Evolutionary conservation across 2,113 vertebrate genomes (phyloP).

Genomic region (Zingel zingel): DNA sequence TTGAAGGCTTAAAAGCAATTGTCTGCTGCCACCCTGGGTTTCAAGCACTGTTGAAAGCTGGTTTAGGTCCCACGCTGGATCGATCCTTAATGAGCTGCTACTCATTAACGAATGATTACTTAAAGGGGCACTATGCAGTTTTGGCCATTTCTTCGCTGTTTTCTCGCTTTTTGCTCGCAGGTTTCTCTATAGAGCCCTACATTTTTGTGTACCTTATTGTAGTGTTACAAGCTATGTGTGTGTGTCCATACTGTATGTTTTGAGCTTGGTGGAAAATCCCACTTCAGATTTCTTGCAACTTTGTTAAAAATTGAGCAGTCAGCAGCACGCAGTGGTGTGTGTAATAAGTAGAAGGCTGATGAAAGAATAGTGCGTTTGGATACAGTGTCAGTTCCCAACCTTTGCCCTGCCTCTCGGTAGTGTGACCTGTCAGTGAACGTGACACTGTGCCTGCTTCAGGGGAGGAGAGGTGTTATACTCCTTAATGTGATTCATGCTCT

Average conservation of each 20-base stretch:
- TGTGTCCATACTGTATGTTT: neutral
- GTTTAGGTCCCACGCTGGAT: no score
- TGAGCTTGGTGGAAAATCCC: neutral
- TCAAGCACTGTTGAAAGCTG: no score
- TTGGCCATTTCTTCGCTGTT: no score
- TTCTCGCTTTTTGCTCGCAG: no score
- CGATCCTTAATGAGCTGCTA: no score
- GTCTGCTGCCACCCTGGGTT: no score
- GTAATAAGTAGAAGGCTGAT: neutral
- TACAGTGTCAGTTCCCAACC: neutral
- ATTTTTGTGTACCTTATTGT: no score
- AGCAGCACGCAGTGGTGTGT: neutral
- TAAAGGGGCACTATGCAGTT: no score
- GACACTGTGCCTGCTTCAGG: constrained; percentile 35
- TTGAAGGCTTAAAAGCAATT: no score
- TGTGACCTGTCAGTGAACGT: constrained; percentile 46
- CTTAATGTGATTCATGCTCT: constrained; percentile 27
- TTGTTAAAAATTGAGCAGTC: neutral
- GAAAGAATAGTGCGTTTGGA: neutral
- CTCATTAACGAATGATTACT: no score
- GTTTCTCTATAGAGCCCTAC: no score
- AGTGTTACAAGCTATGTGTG: no score
- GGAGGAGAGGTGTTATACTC: constrained; percentile 31
- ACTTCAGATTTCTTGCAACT: neutral
- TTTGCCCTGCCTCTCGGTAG: constrained; percentile 30